Base-by-base conservation (phyloP, 2,797 vertebrate genomes). In the Crax fasciolata region DNA sequence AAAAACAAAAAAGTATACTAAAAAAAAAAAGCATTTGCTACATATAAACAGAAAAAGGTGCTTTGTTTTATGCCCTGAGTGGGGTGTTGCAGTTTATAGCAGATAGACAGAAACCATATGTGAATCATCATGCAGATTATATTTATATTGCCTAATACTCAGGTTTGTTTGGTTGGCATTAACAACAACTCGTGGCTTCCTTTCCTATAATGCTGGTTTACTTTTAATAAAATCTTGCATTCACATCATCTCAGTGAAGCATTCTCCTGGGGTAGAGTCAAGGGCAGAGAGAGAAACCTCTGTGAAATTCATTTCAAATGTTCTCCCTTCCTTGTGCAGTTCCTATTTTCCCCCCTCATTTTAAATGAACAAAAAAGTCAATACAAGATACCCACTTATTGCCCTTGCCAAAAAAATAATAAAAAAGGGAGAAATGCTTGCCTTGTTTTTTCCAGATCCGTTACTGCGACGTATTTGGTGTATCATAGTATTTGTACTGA, bases 81-180 rank as follows among this genome's bases (percentile, higher is more conserved):
- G 35, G 79, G 49, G 74, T 83, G 44, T 83, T 74, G 44, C 68
- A 86, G 46, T 73, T 90, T 87, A 80, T 57, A 87, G 44, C 73
- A 75, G 59, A 90, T 30, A 79, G 89, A 63, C 38, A 82, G 52
- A 93, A 89, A 97, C 93, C 51, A 55, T 74, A 78, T 88, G 86
- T 95, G 89, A 95, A 81, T 39, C 96, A 94, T 96, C 89, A 90
- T 46, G 32, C 38, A 70, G 89, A 91, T 89, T 71, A 90, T 86
- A 87, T 95, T 96, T 96, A 86, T 94, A 86, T 93, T 96, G 84
- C 75, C 87, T 92, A 89, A 84, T 89, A 68, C 86, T 83, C 86
- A 81, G 51, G 71, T 87, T 95, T 88, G 91, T 92, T 97, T 94
- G 63, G 62, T 93, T 94, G 97, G 84, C 90, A 96, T 94, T 89